Conservation (phyloP, 1,140 invertebrate species). For the Brachionus rotundiformis region DNA sequence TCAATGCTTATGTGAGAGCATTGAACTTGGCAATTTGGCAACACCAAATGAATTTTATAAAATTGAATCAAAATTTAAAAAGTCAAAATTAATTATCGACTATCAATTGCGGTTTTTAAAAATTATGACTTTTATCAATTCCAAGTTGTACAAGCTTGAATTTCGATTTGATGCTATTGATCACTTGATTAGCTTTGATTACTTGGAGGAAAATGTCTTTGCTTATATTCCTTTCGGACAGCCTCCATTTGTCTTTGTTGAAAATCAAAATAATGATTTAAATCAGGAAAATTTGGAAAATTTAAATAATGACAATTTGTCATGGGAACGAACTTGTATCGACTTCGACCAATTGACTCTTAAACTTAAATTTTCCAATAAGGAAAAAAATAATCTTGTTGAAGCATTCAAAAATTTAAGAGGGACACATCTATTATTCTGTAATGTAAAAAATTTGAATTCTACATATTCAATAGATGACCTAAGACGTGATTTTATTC, state of each 20-base stretch:
- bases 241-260: background rate
- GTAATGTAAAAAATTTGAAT: background rate
- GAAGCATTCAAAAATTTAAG: background rate
- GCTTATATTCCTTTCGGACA: background rate
- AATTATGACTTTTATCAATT: background rate
- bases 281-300: constrained; percentile 5
- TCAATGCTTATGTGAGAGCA: background rate
- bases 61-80: background rate
- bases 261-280: background rate
- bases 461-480: background rate
- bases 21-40: constrained; percentile 11
- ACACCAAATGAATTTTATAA: background rate
- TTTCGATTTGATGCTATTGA: constrained; percentile 26
- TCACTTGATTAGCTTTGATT: constrained; percentile 8
- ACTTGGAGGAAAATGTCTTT: background rate
- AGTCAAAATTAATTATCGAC: background rate
- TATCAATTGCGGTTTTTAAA: background rate
- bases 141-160: background rate
- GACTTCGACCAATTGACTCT: background rate
- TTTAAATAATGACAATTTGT: background rate
- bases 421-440: background rate
- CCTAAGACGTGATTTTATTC: background rate
- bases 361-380: constrained; percentile 9
- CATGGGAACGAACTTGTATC: background rate
- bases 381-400: background rate